Conservation (phyloP, 1,140 invertebrate genomes). For the Megalonaias nervosa region DNA sequence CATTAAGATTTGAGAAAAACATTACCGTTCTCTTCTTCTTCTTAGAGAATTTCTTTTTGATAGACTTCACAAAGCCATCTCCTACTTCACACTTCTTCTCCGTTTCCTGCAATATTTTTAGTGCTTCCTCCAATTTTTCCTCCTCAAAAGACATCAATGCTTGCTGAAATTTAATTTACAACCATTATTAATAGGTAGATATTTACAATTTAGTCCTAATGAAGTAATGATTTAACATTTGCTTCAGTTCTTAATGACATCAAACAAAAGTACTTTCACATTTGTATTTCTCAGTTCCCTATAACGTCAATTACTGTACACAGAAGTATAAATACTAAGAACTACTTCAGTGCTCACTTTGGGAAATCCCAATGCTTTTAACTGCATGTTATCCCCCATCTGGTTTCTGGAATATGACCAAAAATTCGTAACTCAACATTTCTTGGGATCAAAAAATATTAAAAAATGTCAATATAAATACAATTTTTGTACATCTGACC, state of each 20-base stretch:
- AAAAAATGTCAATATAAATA: too few species aligned
- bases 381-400: too few species aligned
- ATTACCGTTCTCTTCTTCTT: slow-evolving; percentile 57
- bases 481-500: too few species aligned
- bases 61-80: slow-evolving; percentile 58
- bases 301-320: too few species aligned
- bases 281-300: background rate
- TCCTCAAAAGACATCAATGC: slow-evolving; percentile 83
- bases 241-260: background rate
- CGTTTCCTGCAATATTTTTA: slow-evolving; percentile 77
- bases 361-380: too few species aligned
- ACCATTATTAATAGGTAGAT: slow-evolving; percentile 3
- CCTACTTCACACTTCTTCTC: slow-evolving; percentile 76
- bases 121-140: slow-evolving; percentile 77
- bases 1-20: background rate
- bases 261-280: background rate
- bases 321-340: too few species aligned
- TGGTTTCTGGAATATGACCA: too few species aligned
- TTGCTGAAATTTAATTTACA: slow-evolving; percentile 73
- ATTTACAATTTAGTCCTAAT: background rate
- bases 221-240: background rate
- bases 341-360: too few species aligned
- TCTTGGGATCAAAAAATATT: too few species aligned
- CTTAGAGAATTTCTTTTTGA: slow-evolving; percentile 56
- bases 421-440: too few species aligned